Evolutionary conservation across 92 coral and sea anemone species (phyloP).

Genomic region (Zoanthus gigantus): DNA sequence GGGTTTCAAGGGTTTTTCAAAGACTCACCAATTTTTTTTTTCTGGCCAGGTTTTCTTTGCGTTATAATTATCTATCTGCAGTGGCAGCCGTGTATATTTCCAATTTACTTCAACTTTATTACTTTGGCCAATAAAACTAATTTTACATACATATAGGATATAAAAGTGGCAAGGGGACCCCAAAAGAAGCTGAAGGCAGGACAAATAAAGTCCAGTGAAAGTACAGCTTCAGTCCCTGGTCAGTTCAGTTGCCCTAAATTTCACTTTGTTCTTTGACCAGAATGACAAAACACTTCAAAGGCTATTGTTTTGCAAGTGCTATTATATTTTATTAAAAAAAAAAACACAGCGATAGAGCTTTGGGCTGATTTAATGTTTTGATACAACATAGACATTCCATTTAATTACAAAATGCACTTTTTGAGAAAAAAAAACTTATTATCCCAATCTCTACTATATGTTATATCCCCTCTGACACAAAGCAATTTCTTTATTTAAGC

Average conservation of each 20-base stretch:
- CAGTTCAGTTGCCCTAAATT: constrained; percentile 15
- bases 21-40: neutral
- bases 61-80: neutral
- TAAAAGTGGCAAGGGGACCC: constrained; percentile 10
- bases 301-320: constrained; percentile 11
- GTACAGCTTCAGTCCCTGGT: constrained; percentile 7
- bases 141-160: constrained; percentile 1
- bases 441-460: neutral
- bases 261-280: neutral
- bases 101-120: neutral
- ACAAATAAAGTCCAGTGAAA: constrained; percentile 4
- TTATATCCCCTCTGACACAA: constrained; percentile 7
- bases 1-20: neutral
- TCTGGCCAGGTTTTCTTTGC: neutral
- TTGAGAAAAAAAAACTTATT: neutral
- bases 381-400: constrained; percentile 7
- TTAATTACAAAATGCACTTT: neutral
- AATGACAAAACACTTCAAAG: neutral
- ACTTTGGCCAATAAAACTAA: constrained; percentile 1
- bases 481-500: neutral
- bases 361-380: neutral
- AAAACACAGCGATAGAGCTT: neutral
- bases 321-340: neutral
- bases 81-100: neutral
- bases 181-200: neutral